These are phyloP conservation scores for Prionailurus bengalensis DNA, from an alignment of 2,113 vertebrate genomes.

Conservation along the genomic window DNA sequence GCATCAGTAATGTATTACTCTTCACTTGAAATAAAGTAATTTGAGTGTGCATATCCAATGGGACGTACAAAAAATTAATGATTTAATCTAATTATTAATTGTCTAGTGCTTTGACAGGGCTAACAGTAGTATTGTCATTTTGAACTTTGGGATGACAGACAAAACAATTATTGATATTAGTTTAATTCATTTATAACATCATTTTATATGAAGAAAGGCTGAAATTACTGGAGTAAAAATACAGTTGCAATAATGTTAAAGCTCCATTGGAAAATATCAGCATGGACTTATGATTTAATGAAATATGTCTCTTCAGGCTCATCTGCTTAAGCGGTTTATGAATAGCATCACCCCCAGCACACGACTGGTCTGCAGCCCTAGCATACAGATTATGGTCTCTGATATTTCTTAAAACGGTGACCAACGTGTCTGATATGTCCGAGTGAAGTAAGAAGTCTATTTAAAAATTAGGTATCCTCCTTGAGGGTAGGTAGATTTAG, in stretches of 20 bases:
- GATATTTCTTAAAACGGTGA: not conserved
- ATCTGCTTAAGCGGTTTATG: not conserved
- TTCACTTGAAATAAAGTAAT: not conserved
- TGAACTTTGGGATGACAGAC: not conserved
- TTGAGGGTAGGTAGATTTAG: not conserved
- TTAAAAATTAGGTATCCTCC: not conserved
- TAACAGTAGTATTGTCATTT: not conserved
- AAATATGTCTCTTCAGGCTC: not conserved
- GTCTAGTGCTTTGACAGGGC: not conserved
- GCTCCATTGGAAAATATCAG: not conserved
- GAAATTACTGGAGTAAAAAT: not conserved
- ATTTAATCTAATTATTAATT: not conserved
- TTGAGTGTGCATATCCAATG: not conserved
- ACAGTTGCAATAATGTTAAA: not conserved
- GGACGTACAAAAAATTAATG: not conserved
- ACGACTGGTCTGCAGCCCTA: not conserved
- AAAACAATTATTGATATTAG: not conserved
- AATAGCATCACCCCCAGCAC: not conserved
- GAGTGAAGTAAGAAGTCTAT: not conserved
- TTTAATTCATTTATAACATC: not conserved
- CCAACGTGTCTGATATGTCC: not conserved
- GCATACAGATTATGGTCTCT: not conserved
- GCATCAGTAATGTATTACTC: not conserved
- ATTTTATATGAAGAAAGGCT: not conserved
- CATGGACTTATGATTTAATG: not conserved